phyloP scores from a whole-genome alignment of 2,888 invertebrate genomes.

The Callyntrura guangdongensis region DNA sequence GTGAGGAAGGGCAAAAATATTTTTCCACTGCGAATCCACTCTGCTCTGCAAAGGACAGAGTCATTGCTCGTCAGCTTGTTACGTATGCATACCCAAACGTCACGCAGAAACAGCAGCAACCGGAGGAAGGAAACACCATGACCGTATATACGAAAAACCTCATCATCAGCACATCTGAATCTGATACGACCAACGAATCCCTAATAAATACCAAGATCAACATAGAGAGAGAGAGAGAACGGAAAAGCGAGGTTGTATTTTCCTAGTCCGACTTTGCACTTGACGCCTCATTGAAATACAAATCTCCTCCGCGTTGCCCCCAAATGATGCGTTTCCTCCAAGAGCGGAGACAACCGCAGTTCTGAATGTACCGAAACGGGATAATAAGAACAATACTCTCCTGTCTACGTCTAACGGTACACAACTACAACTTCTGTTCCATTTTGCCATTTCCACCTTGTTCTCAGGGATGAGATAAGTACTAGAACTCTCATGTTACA shows the following conservation, averaged over 20 bases:
- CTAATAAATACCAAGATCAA: slow-evolving; percentile 25
- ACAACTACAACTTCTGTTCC: background rate
- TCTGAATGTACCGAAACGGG: background rate
- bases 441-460: background rate
- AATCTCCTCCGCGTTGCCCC: background rate
- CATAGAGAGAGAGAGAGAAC: background rate
- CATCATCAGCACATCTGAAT: slow-evolving; percentile 36
- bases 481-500: no score
- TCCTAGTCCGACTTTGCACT: background rate
- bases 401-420: background rate
- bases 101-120: background rate
- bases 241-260: background rate
- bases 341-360: background rate
- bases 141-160: slow-evolving; percentile 11
- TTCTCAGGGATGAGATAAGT: no score
- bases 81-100: slow-evolving; percentile 39
- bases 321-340: background rate
- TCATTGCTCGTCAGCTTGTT: slow-evolving; percentile 27
- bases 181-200: slow-evolving; percentile 28
- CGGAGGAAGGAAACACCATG: background rate
- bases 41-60: background rate
- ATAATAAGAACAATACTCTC: background rate
- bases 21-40: background rate
- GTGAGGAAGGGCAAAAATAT: background rate
- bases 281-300: slow-evolving; percentile 3